Evolutionary conservation across 2,113 vertebrate species (phyloP).

Genomic region (Thymallus thymallus): DNA sequence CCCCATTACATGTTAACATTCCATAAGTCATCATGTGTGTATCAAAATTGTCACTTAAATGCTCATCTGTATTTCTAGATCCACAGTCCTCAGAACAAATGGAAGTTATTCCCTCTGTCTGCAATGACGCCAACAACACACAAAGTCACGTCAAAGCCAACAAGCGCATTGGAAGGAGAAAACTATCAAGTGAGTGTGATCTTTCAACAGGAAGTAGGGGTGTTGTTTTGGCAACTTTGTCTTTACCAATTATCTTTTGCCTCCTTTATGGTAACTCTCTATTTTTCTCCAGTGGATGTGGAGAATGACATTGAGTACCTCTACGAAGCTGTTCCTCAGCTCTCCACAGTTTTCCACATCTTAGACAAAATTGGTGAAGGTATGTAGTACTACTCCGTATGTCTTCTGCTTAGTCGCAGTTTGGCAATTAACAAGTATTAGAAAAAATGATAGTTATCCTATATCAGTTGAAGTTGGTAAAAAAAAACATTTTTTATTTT

Average conservation of each 20-base stretch:
- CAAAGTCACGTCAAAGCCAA: constrained; percentile 28
- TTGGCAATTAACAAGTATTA: neutral
- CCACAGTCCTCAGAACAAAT: neutral
- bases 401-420: neutral
- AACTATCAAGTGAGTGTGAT: constrained; percentile 54
- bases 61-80: neutral
- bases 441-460: neutral
- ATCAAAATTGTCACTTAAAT: no score
- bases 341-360: constrained; percentile 84
- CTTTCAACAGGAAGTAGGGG: neutral
- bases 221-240: neutral
- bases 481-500: neutral
- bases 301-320: constrained; percentile 86
- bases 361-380: constrained; percentile 96
- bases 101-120: constrained; percentile 12
- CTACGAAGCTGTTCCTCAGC: constrained; percentile 89
- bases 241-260: neutral
- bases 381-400: constrained; percentile 39
- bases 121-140: constrained; percentile 27
- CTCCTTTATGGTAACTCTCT: neutral
- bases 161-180: constrained; percentile 39
- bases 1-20: neutral
- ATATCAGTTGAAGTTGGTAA: neutral
- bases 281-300: constrained; percentile 69
- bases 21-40: no score